phyloP scores from a whole-genome alignment of 2,113 vertebrate genomes.

The Oreotrochilus melanogaster region DNA sequence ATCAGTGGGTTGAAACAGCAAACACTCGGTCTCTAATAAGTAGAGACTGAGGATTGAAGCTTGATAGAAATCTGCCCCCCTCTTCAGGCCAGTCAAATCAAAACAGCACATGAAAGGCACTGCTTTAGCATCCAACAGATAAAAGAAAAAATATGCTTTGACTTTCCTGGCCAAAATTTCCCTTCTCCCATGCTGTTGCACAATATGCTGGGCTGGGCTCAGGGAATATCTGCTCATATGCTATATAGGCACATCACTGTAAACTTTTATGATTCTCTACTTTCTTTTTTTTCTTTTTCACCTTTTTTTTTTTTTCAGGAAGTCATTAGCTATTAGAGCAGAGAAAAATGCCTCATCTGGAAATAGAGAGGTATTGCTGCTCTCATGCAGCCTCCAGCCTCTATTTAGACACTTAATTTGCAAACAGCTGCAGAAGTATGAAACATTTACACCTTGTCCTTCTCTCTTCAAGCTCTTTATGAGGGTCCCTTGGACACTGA shows the following conservation, averaged over 20 bases:
- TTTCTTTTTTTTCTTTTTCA: not conserved
- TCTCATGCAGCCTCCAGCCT: not conserved
- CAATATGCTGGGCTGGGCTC: constrained; percentile 49
- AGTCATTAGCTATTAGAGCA: not conserved
- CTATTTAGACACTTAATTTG: not conserved
- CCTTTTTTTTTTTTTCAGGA: not conserved
- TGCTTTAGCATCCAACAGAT: constrained; percentile 39
- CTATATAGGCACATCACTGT: not conserved
- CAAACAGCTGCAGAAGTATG: constrained; percentile 46
- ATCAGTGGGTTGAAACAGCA: not conserved
- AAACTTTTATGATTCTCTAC: constrained; percentile 10
- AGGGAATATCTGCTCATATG: not conserved
- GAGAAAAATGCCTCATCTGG: not conserved
- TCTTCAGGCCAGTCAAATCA: constrained; percentile 34
- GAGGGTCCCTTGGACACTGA: constrained; percentile 27
- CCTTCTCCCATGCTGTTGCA: constrained; percentile 57
- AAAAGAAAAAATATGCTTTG: constrained; percentile 62
- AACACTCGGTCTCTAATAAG: not conserved
- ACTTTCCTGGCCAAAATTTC: constrained; percentile 60
- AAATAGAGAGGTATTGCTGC: not conserved
- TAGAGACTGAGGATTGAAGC: not conserved
- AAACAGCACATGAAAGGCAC: not conserved
- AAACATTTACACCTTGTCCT: not conserved
- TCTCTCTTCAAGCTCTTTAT: constrained; percentile 33
- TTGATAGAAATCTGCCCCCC: not conserved